These are phyloP conservation scores for Prionailurus viverrinus DNA, from an alignment of 2,113 vertebrate species.

Conservation along the genomic window DNA sequence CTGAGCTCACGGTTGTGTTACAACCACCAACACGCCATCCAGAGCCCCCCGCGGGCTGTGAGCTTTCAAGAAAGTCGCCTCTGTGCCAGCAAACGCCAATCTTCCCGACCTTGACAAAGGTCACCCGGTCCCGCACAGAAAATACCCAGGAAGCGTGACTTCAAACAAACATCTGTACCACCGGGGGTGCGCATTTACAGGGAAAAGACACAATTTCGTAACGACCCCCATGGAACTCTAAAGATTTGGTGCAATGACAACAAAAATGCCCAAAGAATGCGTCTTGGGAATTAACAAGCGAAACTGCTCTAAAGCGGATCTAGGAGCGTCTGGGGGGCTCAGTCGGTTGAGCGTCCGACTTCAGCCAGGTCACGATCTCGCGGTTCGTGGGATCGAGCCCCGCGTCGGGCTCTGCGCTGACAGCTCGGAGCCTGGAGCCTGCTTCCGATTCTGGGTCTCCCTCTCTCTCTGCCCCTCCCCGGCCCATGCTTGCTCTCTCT, in stretches of 20 bases:
- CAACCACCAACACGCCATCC: background rate
- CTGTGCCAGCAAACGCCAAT: background rate
- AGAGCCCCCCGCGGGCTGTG: background rate
- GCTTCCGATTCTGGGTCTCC: too few relatives aligned
- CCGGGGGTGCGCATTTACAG: background rate
- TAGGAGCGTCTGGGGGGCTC: background rate
- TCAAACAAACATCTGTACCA: background rate
- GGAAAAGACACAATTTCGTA: background rate
- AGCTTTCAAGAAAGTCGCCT: background rate
- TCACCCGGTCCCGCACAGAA: background rate
- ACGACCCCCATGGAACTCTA: background rate
- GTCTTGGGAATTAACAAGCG: background rate
- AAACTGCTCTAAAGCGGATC: background rate
- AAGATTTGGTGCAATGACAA: background rate
- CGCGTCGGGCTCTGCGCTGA: too few relatives aligned
- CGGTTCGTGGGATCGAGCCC: too few relatives aligned
- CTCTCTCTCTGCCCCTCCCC: too few relatives aligned
- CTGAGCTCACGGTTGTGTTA: fast-evolving
- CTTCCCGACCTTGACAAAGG: background rate
- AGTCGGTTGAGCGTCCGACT: too few relatives aligned
- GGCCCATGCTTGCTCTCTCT: too few relatives aligned
- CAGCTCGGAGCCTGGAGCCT: too few relatives aligned
- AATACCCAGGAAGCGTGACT: background rate
- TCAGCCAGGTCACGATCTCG: too few relatives aligned
- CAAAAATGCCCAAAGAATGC: background rate